Evolutionary conservation across 2,888 invertebrate genomes (phyloP), one percentile per base, ranked within the genome.

Genomic region (Drosophila leonis): DNA sequence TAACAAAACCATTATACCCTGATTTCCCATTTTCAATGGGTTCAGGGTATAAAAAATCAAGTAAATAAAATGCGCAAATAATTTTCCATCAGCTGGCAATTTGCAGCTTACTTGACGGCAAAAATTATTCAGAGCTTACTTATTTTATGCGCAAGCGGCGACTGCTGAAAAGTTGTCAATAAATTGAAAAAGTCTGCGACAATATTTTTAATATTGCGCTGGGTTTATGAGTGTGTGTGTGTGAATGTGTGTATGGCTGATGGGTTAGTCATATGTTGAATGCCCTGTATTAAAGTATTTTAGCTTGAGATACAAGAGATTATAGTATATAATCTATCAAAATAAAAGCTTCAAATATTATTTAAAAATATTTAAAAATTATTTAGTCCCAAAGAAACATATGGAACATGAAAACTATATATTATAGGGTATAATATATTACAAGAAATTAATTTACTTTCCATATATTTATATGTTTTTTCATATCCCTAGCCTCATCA

Each of bases 171-270:
- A 62, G 39, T 29, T 18, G 65, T 67, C 75, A 68, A 78, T 75
- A 83, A 80, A 80, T 75, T 72, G 57, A 49, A 48, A 75, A 76
- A 69, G 65, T 71, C 82, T 68, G 75, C 57, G 49, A 63, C 72
- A 70, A 80, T 48, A 64, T 75, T 78, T 78, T 65, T 68, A 72
- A 82, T 82, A 80, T 82, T 65, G 54, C 56, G 60, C 60, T 41
- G 31, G n/a, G 12, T 24, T 27, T 18, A 35, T 48, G 29, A 3
- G 15, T 29, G 15, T 33, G 29, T 48, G 46, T 57, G 51, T 56
- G 48, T 41, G 39, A 59, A 49, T n/a, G 29, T 48, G 48, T 49
- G 35, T 33, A 0, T 24, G 24, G 31, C 9, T n/a, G 29, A 2
- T 35, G 35, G 20, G n/a, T 10, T 20, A 24, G 44, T 44, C 44